These are phyloP conservation scores for Illadopsis cleaveri DNA, from an alignment of 2,113 vertebrate species.

Conservation along the genomic window DNA sequence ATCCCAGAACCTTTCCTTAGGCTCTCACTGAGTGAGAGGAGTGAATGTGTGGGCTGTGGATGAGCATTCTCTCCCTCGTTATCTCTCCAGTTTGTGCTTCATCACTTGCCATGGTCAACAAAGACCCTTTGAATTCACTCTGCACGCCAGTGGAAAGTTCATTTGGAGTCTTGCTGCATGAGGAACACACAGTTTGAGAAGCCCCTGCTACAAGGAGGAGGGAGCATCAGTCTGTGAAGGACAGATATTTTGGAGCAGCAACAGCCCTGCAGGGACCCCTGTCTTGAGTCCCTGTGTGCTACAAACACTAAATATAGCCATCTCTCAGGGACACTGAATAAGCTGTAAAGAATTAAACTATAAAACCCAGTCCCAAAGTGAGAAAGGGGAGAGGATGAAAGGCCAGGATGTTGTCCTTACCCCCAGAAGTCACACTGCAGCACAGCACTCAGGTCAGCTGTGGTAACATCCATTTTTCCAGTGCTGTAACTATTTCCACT, in stretches of 20 bases:
- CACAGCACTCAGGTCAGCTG: background rate
- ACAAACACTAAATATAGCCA: background rate
- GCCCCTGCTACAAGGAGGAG: background rate
- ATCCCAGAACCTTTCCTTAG: background rate
- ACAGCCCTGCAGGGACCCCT: background rate
- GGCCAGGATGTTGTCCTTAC: constrained; percentile 24
- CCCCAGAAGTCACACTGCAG: background rate
- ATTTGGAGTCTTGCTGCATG: background rate
- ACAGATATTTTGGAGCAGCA: background rate
- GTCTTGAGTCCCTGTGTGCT: background rate
- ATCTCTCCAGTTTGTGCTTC: background rate
- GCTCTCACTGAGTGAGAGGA: background rate
- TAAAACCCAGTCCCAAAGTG: background rate
- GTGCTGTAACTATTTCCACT: background rate
- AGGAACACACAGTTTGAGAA: background rate
- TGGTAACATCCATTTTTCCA: background rate
- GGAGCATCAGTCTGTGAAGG: background rate
- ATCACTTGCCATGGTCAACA: background rate
- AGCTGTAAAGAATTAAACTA: background rate
- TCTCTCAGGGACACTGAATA: background rate
- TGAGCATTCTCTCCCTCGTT: background rate
- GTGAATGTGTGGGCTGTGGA: background rate
- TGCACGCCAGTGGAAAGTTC: rapidly evolving
- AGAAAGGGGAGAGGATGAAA: background rate
- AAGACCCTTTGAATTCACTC: background rate